Evolutionary conservation across 2,888 invertebrate genomes (phyloP), one percentile per base, ranked within the genome.

Genomic region (Leptinotarsa peninsularis): DNA sequence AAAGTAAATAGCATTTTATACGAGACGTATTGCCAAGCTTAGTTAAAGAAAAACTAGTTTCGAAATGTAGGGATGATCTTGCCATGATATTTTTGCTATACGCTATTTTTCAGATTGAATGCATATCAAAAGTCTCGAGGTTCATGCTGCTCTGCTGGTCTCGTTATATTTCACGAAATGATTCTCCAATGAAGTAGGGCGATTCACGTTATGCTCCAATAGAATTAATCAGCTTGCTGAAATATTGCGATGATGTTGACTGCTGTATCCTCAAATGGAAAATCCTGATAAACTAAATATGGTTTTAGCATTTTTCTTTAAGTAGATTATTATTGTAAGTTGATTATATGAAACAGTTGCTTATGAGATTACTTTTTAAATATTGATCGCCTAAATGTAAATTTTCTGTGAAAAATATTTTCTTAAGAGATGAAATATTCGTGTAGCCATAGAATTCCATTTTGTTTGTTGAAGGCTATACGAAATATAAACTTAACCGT

Each of bases 21-120:
- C 58, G 70, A 72, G 80, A 82, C 86, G 86, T 87, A 86, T 87
- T 87, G 86, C 82, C 85, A 87, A 78, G 83, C 84, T 86, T 85
- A 86, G 84, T 85, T 82, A 81, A 83, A 43, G 43, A 76, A 78
- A 75, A 70, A 60, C 72, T 76, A 81, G 78, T 81, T 80, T 79
- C 72, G 80, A 76, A 56, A 67, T 67, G 58, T 73, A 67, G 73
- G 75, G 76, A 73, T 75, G 76, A 80, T 77, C 74, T 81, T 80
- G 78, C 76, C 77, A 58, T 75, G 74, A 79, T 84, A 84, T 84
- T 84, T 84, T 84, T 84, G 83, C 84, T 84, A 84, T 77, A 79
- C 80, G 79, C 81, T 80, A 78, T 82, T 81, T 83, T 82, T 75
- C 73, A 78, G 72, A 70, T 79, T 77, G 72, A 79, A 81, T 82